Evolutionary conservation across 2,797 vertebrate genomes (phyloP).

Genomic region (Garrulus glandarius): DNA sequence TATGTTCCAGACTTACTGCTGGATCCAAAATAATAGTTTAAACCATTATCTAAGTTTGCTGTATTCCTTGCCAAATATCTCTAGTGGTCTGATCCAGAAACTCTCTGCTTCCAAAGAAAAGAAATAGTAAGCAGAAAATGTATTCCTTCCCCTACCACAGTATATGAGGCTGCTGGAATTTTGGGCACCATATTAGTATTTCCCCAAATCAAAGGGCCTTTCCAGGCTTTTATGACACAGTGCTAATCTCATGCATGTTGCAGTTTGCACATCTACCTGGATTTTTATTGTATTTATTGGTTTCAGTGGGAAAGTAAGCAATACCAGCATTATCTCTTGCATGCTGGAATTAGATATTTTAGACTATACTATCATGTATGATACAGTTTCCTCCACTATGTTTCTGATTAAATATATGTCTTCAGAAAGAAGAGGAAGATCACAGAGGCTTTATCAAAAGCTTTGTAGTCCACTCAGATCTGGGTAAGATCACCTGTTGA

Average conservation of each 20-base stretch:
- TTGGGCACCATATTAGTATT: neutral
- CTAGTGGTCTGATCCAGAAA: neutral
- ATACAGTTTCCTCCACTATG: neutral
- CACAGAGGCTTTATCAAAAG: neutral
- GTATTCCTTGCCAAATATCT: neutral
- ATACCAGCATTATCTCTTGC: neutral
- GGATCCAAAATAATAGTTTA: neutral
- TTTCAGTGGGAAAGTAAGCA: neutral
- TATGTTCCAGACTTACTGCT: neutral
- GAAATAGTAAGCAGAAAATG: neutral
- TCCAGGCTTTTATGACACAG: neutral
- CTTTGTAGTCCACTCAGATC: neutral
- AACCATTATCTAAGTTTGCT: neutral
- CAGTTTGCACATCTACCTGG: neutral
- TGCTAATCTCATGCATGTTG: neutral
- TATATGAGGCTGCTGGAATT: neutral
- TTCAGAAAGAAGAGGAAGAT: constrained; percentile 21
- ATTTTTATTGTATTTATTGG: neutral
- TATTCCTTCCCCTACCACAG: neutral
- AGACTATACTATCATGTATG: neutral
- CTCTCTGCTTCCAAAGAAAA: neutral
- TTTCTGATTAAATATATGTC: neutral
- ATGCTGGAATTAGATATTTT: neutral
- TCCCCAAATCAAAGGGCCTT: neutral
- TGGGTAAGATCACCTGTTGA: neutral